Evolutionary conservation across 2,113 vertebrate species (phyloP).

Genomic region (Rattus rattus): DNA sequence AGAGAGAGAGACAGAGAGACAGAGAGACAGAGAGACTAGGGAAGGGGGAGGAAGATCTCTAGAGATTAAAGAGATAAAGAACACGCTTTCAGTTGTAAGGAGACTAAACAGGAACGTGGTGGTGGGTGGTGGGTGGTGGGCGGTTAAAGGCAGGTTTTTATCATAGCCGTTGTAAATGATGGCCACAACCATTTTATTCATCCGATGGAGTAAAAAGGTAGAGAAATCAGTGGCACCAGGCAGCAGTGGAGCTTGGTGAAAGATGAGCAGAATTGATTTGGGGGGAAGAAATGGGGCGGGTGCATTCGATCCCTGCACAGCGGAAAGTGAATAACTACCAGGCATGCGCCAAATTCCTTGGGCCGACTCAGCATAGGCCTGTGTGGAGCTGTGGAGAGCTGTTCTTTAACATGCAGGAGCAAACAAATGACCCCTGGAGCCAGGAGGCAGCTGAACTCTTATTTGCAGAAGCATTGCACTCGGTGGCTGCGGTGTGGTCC

Average conservation of each 20-base stretch:
- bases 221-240: background rate
- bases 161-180: background rate
- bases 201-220: background rate
- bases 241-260: background rate
- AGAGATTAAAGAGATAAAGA: background rate
- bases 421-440: background rate
- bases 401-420: background rate
- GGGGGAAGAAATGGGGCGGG: background rate
- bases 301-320: background rate
- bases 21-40: background rate
- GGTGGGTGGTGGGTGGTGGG: background rate
- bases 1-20: background rate
- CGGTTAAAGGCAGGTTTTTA: background rate
- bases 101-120: background rate
- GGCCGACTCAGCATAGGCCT: background rate
- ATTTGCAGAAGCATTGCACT: background rate
- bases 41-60: too few relatives aligned
- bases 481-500: background rate
- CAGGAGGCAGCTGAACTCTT: background rate
- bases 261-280: background rate
- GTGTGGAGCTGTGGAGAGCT: accelerated
- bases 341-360: too few relatives aligned
- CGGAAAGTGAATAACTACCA: too few relatives aligned
- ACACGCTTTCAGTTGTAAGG: background rate
- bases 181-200: background rate